Percentiles rank a stretch among this genome's conserved stretches.
Evolutionary conservation across 2,113 vertebrate species (phyloP).

Genomic region (Tyrannus savana): DNA sequence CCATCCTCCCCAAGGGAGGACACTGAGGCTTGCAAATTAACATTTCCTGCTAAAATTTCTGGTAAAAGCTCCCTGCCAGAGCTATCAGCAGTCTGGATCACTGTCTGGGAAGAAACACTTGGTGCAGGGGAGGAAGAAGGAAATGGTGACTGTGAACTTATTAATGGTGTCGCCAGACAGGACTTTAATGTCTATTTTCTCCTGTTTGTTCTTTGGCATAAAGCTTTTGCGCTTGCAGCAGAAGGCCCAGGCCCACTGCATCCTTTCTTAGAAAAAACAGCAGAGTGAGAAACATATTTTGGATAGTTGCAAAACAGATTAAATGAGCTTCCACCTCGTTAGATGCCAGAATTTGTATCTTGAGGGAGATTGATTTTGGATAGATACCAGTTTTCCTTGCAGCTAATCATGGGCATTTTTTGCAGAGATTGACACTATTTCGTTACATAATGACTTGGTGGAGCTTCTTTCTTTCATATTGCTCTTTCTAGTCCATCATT

Average conservation of each 20-base stretch:
- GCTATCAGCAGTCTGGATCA: constrained; percentile 66
- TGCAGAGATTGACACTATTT: background rate
- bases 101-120: constrained; percentile 69
- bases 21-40: constrained; percentile 25
- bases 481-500: background rate
- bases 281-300: background rate
- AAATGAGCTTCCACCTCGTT: background rate
- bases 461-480: background rate
- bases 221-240: background rate
- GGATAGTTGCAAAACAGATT: background rate
- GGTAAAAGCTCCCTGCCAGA: constrained; percentile 61
- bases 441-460: background rate
- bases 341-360: background rate
- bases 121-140: constrained; percentile 64
- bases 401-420: background rate
- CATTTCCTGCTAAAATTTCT: constrained; percentile 66
- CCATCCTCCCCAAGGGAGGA: constrained; percentile 26
- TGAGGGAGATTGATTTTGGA: background rate
- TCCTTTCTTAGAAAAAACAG: background rate
- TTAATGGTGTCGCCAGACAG: constrained; percentile 55
- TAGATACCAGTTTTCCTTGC: background rate
- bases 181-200: constrained; percentile 47
- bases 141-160: constrained; percentile 66
- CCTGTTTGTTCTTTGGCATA: constrained; percentile 30
- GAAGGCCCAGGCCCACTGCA: background rate